A percentile compares a stretch with the other conserved stretches of the same genome.
Evolutionary conservation across 2,888 invertebrate genomes (phyloP).

Genomic region (Drosophila flavopinicola): DNA sequence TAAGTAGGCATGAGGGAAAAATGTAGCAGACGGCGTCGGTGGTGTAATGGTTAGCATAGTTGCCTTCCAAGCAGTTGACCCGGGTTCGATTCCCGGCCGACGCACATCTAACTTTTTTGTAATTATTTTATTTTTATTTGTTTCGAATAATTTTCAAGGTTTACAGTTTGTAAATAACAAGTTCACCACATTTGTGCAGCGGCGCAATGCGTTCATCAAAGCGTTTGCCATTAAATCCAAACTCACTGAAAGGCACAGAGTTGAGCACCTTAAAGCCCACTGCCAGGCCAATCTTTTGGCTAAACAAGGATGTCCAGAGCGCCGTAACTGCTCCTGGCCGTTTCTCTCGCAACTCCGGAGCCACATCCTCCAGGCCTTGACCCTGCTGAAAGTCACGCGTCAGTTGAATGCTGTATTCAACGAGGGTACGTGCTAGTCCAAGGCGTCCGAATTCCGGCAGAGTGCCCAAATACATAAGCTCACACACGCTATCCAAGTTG

Average conservation of each 20-base stretch:
- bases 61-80: conserved; percentile 84
- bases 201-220: conserved; percentile 86
- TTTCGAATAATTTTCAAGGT: neutral
- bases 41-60: conserved; percentile 84
- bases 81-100: conserved; percentile 84
- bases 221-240: conserved; percentile 86
- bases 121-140: neutral
- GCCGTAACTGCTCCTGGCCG: conserved; percentile 85
- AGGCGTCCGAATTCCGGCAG: conserved; percentile 85
- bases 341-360: conserved; percentile 61
- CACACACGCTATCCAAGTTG: conserved; percentile 87
- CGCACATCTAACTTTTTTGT: conserved; percentile 68
- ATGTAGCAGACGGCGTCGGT: conserved; percentile 63
- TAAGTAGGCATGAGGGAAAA: neutral
- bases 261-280: conserved; percentile 86
- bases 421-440: conserved; percentile 86
- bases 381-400: conserved; percentile 85
- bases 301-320: conserved; percentile 86
- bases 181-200: conserved; percentile 59
- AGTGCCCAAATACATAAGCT: conserved; percentile 89
- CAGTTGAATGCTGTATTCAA: conserved; percentile 86
- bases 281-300: conserved; percentile 86
- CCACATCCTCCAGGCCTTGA: conserved; percentile 83
- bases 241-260: conserved; percentile 85
- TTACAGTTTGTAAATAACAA: conserved; percentile 46